Percentiles rank a stretch among this genome's conserved stretches.
Conservation (phyloP, 2,888 invertebrate genomes). For the Torymus tubicola region DNA sequence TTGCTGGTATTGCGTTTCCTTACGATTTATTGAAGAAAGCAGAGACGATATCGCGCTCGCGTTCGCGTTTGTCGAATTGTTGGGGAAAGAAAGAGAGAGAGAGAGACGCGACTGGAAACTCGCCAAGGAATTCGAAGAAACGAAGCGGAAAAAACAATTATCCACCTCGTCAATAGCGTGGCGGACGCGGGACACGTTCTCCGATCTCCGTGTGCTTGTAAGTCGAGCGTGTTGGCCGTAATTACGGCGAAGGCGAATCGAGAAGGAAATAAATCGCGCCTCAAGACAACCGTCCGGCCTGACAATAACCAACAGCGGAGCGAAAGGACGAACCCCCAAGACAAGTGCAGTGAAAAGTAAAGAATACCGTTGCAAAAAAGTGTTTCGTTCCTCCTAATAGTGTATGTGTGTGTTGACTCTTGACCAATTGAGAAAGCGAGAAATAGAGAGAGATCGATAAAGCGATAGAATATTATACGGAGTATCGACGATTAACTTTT, state of each 20-base stretch:
- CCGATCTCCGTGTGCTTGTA: conserved; percentile 21
- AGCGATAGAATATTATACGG: too few relatives aligned
- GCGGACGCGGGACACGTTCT: neutral
- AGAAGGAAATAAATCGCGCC: conserved; percentile 1
- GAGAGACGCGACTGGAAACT: conserved; percentile 53
- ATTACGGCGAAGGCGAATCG: conserved; percentile 21
- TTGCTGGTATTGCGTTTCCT: conserved; percentile 32
- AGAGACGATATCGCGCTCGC: conserved; percentile 35
- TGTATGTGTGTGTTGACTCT: neutral
- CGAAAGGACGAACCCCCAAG: neutral
- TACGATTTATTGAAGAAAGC: conserved; percentile 36
- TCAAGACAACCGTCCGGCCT: conserved; percentile 34
- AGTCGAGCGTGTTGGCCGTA: conserved; percentile 25
- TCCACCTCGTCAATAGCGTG: conserved; percentile 31
- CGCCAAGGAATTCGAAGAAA: conserved; percentile 50
- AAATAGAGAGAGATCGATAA: neutral
- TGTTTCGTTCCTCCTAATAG: conserved; percentile 17
- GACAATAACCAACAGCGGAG: conserved; percentile 38
- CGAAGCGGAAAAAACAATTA: conserved; percentile 47
- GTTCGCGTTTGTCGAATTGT: conserved; percentile 38
- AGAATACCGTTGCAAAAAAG: neutral
- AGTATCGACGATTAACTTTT: neutral
- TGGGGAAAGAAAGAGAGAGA: neutral
- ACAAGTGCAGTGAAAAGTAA: conserved; percentile 28
- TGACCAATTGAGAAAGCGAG: neutral